Evolutionary conservation across 2,797 vertebrate genomes (phyloP).

Genomic region (Acrossocheilus fasciatus): DNA sequence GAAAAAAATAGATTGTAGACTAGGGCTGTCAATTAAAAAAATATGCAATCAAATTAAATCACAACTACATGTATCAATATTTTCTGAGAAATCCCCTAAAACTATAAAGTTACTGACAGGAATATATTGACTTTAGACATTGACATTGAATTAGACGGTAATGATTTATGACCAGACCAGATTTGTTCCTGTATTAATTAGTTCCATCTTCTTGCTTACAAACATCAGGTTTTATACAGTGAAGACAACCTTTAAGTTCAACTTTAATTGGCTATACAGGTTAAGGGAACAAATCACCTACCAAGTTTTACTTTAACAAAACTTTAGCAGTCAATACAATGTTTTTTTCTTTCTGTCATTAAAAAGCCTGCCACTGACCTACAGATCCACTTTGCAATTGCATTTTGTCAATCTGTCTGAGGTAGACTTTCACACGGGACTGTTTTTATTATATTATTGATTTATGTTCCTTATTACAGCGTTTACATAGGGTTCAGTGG

Average conservation of each 20-base stretch:
- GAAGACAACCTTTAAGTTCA: background rate
- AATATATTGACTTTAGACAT: background rate
- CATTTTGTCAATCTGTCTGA: background rate
- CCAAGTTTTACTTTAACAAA: background rate
- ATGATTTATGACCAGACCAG: constrained; percentile 9
- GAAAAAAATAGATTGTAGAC: background rate
- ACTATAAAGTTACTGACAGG: background rate
- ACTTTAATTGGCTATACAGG: background rate
- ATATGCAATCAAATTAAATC: background rate
- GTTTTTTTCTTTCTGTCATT: background rate
- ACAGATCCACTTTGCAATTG: background rate
- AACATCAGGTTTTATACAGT: constrained; percentile 20
- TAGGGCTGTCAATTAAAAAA: background rate
- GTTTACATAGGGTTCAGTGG: background rate
- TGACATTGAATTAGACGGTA: too few relatives aligned
- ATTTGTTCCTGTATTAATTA: constrained; percentile 17
- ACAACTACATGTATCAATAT: background rate
- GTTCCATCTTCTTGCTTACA: background rate
- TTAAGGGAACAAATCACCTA: background rate
- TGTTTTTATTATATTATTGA: background rate
- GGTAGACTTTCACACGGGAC: background rate
- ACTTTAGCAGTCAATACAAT: background rate
- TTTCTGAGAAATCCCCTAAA: background rate
- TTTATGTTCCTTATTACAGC: background rate
- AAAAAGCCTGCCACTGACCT: background rate